Conservation (phyloP, 1,140 invertebrate genomes). For the Macrotrachela quadricornifera region DNA sequence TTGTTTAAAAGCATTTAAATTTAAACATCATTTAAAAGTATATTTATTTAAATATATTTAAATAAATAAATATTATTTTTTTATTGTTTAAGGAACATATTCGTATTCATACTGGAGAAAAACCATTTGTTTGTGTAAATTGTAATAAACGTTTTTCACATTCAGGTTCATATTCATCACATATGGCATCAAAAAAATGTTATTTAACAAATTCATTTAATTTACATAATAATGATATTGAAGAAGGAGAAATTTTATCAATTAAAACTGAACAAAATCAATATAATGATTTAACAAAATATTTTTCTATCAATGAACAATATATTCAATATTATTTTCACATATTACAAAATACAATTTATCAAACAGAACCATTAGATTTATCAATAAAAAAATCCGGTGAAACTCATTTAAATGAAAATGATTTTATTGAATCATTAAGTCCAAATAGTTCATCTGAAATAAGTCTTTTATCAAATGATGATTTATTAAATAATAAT, state of each 20-base stretch:
- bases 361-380: background rate
- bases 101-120: conserved; percentile 9
- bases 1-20: conserved; percentile 97
- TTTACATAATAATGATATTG: no score
- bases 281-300: no score
- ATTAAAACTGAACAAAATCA: no score
- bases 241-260: no score
- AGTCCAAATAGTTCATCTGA: no score
- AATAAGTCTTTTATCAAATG: no score
- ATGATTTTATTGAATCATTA: background rate
- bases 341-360: background rate
- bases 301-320: no score
- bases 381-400: background rate
- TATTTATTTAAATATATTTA: background rate
- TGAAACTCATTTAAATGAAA: background rate
- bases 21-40: conserved; percentile 78
- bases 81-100: conserved; percentile 2
- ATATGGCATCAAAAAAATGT: conserved; percentile 9
- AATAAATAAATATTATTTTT: no score
- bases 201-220: no score
- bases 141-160: conserved; percentile 9
- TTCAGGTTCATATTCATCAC: conserved; percentile 8
- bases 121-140: conserved; percentile 8
- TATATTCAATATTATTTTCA: no score
- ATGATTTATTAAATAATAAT: no score